Evolutionary conservation across 1,140 invertebrate genomes (phyloP).

Genomic region (Philaenus spumarius): DNA sequence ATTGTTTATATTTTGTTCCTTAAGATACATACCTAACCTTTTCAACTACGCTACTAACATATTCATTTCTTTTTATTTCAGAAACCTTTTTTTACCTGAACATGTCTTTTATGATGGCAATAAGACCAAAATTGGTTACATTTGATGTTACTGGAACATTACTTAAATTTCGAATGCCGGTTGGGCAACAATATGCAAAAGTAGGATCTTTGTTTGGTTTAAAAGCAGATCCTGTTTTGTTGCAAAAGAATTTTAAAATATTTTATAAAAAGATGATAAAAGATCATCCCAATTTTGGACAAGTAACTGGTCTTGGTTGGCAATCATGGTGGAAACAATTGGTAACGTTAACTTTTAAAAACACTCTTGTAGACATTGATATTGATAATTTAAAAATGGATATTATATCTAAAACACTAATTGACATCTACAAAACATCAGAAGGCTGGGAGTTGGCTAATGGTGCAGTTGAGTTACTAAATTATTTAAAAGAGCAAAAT

Average conservation of each 20-base stretch:
- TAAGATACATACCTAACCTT: no score
- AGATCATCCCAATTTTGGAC: constrained; percentile 76
- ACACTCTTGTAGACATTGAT: constrained; percentile 17
- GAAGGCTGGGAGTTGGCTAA: constrained; percentile 63
- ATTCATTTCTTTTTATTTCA: not conserved
- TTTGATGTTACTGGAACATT: constrained; percentile 86
- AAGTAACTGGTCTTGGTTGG: constrained; percentile 57
- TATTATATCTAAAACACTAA: constrained; percentile 52
- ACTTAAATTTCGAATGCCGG: constrained; percentile 56
- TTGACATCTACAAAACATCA: constrained; percentile 54
- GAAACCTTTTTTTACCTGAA: not conserved
- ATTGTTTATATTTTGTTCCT: no score
- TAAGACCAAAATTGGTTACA: constrained; percentile 52
- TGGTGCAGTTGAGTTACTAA: constrained; percentile 54
- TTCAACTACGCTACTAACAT: no score
- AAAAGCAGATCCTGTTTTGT: constrained; percentile 46
- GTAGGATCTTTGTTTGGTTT: constrained; percentile 62
- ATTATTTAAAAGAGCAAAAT: constrained; percentile 44
- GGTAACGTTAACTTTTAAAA: constrained; percentile 13
- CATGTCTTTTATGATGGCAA: no score
- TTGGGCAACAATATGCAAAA: constrained; percentile 66
- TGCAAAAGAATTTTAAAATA: constrained; percentile 55
- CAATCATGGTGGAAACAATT: constrained; percentile 66
- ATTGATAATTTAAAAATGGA: constrained; percentile 41
- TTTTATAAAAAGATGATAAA: constrained; percentile 53